These are phyloP conservation scores for Gobio occitaniae DNA, from an alignment of 2,797 vertebrate genomes.

Conservation along the genomic window DNA sequence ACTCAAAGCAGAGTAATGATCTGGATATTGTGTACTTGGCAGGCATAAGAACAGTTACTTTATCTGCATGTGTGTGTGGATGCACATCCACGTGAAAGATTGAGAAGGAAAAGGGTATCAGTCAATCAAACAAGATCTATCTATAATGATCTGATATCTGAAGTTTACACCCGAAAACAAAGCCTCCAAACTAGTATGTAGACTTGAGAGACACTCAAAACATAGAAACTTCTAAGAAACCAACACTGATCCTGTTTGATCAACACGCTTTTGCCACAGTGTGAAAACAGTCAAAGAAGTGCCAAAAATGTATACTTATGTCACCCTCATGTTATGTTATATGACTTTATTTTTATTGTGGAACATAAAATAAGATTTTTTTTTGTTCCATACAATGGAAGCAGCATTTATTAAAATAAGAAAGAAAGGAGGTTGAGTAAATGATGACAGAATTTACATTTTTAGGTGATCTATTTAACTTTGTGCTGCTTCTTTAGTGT, in stretches of 20 bases:
- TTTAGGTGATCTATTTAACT: not conserved
- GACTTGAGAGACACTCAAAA: not conserved
- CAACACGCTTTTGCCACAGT: conserved; percentile 30
- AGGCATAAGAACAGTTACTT: not conserved
- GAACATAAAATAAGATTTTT: too few relatives aligned
- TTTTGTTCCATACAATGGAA: not conserved
- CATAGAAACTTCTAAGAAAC: conserved; percentile 27
- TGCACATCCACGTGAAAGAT: not conserved
- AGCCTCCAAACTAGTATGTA: not conserved
- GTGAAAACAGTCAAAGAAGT: conserved; percentile 31
- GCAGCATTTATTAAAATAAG: not conserved
- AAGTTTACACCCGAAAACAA: conserved; percentile 22
- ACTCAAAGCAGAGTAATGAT: not conserved
- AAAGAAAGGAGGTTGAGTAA: not conserved
- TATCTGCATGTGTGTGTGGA: not conserved
- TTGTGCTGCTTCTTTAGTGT: conserved; percentile 26
- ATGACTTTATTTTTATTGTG: not conserved
- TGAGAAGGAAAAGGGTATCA: not conserved
- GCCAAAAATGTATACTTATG: not conserved
- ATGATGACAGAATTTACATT: too few relatives aligned
- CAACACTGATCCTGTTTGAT: conserved; percentile 14
- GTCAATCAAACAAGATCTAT: conserved; percentile 15
- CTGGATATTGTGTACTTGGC: not conserved
- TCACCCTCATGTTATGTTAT: not conserved
- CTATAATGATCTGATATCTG: not conserved